Base-by-base conservation (phyloP, 2,888 invertebrate genomes). In the Apamea crenata region DNA sequence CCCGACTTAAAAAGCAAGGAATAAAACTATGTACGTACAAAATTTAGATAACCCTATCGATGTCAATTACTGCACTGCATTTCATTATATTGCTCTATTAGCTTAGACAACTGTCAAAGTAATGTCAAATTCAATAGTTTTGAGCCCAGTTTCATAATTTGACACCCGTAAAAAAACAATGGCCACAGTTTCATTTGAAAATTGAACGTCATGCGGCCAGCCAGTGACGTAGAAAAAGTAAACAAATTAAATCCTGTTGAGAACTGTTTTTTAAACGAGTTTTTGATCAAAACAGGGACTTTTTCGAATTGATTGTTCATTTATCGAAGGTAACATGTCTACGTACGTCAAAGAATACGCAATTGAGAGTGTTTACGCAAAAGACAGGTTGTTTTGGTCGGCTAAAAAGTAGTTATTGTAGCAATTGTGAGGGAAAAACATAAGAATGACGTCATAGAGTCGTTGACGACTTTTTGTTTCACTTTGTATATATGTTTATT, bases 321-420 rank as follows among this genome's bases (percentile, higher is more conserved):
- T 74, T 68, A 36, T 47, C 50, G 40, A 74, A 86, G 65, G 56
- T 73, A 56, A 77, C 86, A 83, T 74, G 71, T 71, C 71, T 47
- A 66, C 36, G 25, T 59, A 47, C 53, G 40, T 67, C 10, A 53
- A 69, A 36, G 12, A 68, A 65, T 72, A 74, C 74, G 53, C 59
- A 84, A 84, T 68, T 53, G 44, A 36, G 29, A 68, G 16, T 61
- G 4, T 66, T 82, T 69, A 75, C 74, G 74, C 68, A 83, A 69
- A 74, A 68, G 12, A 75, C 68, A 47, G 36, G 86, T 78, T 59
- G 77, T 70, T 77, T 82, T 67, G 25, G 53, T 71, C 21, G 29
- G 14, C 47, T 67, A 8, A 63, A 74, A 85, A 67, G n/a, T 59
- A 40, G 47, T 29, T 65, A 25, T 63, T n/a, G 29, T 75, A 16